Evolutionary conservation across 2,888 invertebrate genomes (phyloP), one percentile per base, ranked within the genome.

Genomic region (Oxyscelio sp.): DNA sequence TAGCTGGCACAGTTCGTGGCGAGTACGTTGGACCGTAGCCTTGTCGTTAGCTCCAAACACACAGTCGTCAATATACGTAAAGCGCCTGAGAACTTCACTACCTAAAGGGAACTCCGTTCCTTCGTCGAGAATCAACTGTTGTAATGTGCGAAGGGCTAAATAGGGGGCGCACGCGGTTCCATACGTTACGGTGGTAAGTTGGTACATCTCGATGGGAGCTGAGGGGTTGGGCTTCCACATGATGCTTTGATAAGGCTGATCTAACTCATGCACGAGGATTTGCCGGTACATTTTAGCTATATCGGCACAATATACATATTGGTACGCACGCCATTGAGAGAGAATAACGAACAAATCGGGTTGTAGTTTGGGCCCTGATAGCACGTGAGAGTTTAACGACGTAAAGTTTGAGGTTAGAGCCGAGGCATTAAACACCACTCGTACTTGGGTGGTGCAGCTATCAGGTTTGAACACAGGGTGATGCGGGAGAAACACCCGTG

Each of bases 261-360:
- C 34, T 9, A 11, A 9, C 11, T 34, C 34, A 11, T 34, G 34
- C 5, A 34, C 34, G 9, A 2, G 34, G 4, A 81, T 66, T n/a
- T 74, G 74, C 1, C 74, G 66, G 22, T 27, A 82, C 77, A 82
- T 77, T 22, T 58, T 52, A 2, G 45, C 54, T 1, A 82, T 45
- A 15, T 81, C 74, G 1, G 81, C 81, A 0, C 65, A 65, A 0
- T 45, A 24, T 0, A 66, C 81, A 52, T 59, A 81, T 2, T 1
- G 13, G n/a, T 58, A 27, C 1, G 45, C 8, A 11, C 74, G 52
- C 34, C 58, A 81, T 21, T 74, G 31, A 2, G 75, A 24, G 0
- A 81, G 15, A 5, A 66, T 75, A 2, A 40, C 15, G 1, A 31
- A 34, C 3, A 81, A 4, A 8, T 75, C 74, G 2, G 1, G 8